Evolutionary conservation across 2,113 vertebrate species (phyloP), one percentile per base, ranked within the genome.

Genomic region (Oplegnathus fasciatus): DNA sequence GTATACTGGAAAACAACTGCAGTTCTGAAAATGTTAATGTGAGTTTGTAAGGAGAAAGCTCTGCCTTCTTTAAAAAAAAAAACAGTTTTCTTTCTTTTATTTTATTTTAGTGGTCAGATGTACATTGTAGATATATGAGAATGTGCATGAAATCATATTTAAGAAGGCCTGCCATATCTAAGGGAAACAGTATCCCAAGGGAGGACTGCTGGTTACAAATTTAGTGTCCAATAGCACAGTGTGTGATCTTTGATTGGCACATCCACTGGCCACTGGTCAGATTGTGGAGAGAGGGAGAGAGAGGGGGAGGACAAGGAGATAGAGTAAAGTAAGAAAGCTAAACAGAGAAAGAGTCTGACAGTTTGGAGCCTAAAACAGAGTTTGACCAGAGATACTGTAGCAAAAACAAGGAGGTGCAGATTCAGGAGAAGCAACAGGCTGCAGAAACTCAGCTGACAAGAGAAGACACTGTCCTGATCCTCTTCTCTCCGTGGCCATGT

Each of bases 211-310:
- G 0, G 86, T 85, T 96, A 96, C 95, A 97, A 96, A 98, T 97
- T 97, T 98, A 99, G 96, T 96, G 91, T 96, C 98, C 98, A 99
- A 99, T 99, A 94, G 93, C 91, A 22, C 40, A 24, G 87, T 70
- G 93, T 95, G 93, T 91, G 90, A 94, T 94, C 93, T 91, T 94
- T 89, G 95, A 96, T 93, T 94, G 95, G 90, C 93, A 91, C 94
- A 93, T 94, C 96, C 94, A 91, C 94, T 95, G 94, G 96, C 96
- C 96, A 96, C 72, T 89, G 90, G 78, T 86, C 90, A 84, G 85
- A 79, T 69, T 87, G 72, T 55, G 72, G 73, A 85, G 86, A 84
- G 73, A 62, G 74, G 44, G 70, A 75, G 54, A 64, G 78, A 78
- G 75, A 83, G 46, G 50, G 75, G 42, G 79, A 58, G 57, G 32